Evolutionary conservation across 2,888 invertebrate species (phyloP).

Genomic region (Pocota personata): DNA sequence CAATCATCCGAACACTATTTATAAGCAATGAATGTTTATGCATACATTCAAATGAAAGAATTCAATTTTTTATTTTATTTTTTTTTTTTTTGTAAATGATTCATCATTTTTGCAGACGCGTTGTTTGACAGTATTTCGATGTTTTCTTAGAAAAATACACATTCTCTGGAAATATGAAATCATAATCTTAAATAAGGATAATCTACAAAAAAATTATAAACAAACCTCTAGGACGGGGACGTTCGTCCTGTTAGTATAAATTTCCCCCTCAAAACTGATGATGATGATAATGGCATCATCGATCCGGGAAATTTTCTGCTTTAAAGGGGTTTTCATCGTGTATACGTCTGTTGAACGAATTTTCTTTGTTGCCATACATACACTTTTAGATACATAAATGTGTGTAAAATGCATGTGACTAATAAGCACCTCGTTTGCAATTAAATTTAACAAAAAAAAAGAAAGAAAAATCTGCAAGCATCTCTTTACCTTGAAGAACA

Average conservation of each 20-base stretch:
- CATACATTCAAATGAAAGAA: not conserved
- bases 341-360: slow-evolving; percentile 10
- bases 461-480: slow-evolving; percentile 5
- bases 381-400: slow-evolving; percentile 18
- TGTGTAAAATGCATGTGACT: slow-evolving; percentile 56
- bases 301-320: slow-evolving; percentile 44
- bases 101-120: slow-evolving; percentile 37
- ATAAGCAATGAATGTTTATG: slow-evolving; percentile 41
- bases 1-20: slow-evolving; percentile 44
- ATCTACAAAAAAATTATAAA: not conserved
- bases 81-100: too few species aligned
- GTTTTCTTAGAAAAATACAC: not conserved
- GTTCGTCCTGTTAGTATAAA: slow-evolving; percentile 33
- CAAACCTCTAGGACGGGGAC: not conserved
- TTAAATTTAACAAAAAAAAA: slow-evolving; percentile 40
- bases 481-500: slow-evolving; percentile 43
- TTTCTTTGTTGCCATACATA: slow-evolving; percentile 43
- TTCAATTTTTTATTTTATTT: too few species aligned
- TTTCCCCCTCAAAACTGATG: slow-evolving; percentile 41
- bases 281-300: slow-evolving; percentile 37
- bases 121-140: slow-evolving; percentile 25
- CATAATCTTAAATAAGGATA: slow-evolving; percentile 13
- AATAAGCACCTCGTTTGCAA: slow-evolving; percentile 70
- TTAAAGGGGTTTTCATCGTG: slow-evolving; percentile 2
- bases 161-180: slow-evolving; percentile 10